These are phyloP conservation scores for Neodiprion pinetum DNA, from an alignment of 1,140 invertebrate species.

Conservation along the genomic window DNA sequence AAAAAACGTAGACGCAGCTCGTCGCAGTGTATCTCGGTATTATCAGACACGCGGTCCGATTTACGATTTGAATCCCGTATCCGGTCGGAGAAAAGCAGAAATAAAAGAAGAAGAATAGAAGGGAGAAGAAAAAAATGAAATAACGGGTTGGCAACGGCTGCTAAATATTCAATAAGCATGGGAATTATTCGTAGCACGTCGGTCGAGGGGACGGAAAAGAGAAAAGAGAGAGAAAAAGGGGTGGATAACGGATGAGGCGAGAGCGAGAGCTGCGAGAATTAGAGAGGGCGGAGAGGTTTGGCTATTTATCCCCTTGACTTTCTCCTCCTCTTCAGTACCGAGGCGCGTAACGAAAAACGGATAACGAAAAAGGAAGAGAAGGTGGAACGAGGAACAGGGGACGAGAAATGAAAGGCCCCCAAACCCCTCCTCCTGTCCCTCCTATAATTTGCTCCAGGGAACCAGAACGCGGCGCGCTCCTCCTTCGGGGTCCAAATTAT, in stretches of 20 bases:
- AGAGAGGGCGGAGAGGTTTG: constrained; percentile 12
- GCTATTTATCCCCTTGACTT: constrained; percentile 49
- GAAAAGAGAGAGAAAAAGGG: constrained; percentile 20
- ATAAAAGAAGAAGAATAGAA: constrained; percentile 18
- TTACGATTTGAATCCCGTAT: constrained; percentile 45
- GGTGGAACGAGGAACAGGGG: neutral
- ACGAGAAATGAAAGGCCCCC: neutral
- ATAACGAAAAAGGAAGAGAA: neutral
- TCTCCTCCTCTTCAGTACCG: constrained; percentile 17
- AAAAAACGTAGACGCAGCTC: neutral
- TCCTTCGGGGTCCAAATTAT: neutral
- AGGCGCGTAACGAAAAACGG: too few species aligned
- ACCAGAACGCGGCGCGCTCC: neutral
- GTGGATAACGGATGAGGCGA: constrained; percentile 15
- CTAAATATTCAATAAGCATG: constrained; percentile 58
- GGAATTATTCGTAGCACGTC: constrained; percentile 53
- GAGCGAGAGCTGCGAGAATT: constrained; percentile 20
- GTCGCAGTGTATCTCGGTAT: constrained; percentile 21
- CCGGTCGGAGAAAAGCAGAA: constrained; percentile 35
- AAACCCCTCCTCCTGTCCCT: neutral
- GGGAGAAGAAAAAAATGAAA: neutral
- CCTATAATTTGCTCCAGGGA: constrained; percentile 4
- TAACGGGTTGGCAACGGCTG: constrained; percentile 33
- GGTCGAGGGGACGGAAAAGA: constrained; percentile 30
- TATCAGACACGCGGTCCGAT: constrained; percentile 38